Evolutionary conservation across 2,888 invertebrate genomes (phyloP).

Genomic region (Tridacna gigas): DNA sequence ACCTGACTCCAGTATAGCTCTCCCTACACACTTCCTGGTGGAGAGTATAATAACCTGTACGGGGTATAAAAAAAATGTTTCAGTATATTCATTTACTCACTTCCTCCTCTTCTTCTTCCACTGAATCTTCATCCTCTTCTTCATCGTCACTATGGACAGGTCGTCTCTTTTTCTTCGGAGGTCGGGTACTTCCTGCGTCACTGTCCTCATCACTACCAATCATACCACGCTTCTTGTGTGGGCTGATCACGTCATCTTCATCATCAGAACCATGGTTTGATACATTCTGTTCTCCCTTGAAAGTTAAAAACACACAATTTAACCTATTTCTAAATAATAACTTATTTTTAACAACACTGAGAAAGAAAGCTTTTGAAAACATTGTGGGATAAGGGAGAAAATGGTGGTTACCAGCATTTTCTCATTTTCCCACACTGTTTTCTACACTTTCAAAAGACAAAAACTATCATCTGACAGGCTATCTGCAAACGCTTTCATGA

Average conservation of each 20-base stretch:
- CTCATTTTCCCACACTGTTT: background rate
- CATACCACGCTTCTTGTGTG: conserved; percentile 59
- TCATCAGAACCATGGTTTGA: conserved; percentile 26
- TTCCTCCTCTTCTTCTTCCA: conserved; percentile 6
- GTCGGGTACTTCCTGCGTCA: conserved; percentile 80
- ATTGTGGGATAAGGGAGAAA: background rate
- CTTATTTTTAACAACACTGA: too few species aligned
- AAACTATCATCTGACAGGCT: too few species aligned
- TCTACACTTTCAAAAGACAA: too few species aligned
- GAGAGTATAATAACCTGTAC: too few species aligned
- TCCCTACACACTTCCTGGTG: too few species aligned
- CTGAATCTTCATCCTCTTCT: conserved; percentile 64
- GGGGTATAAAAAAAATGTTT: too few species aligned
- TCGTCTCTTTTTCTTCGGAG: conserved; percentile 35
- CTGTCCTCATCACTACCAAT: conserved; percentile 77
- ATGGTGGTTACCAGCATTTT: background rate
- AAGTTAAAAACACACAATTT: background rate
- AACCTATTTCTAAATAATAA: background rate
- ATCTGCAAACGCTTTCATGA: too few species aligned
- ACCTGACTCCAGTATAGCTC: too few species aligned
- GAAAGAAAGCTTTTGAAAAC: background rate
- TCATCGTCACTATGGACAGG: conserved; percentile 49
- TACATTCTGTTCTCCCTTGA: conserved; percentile 8
- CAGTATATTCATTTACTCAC: too few species aligned
- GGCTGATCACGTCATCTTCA: conserved; percentile 58